These are phyloP conservation scores for Sarcophaga caerulescens DNA, from an alignment of 2,888 invertebrate species.

Conservation along the genomic window DNA sequence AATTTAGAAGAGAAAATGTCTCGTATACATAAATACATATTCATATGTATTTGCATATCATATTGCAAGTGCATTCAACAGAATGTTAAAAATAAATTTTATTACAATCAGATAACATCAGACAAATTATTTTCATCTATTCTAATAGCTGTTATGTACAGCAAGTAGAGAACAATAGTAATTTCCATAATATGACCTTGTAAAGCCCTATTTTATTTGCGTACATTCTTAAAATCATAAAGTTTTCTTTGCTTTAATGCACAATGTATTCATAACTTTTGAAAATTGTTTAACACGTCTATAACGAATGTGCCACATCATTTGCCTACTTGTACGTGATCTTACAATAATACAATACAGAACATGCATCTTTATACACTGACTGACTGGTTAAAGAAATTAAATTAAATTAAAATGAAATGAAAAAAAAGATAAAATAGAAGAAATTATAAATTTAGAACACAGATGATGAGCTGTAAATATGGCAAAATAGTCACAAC, in stretches of 20 bases:
- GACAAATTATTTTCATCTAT: not conserved
- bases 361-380: not conserved
- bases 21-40: no score
- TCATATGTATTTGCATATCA: no score
- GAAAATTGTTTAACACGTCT: slow-evolving; percentile 47
- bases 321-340: slow-evolving; percentile 53
- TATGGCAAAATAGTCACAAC: not conserved
- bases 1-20: no score
- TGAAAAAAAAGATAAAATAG: no score
- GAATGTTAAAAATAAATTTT: no score
- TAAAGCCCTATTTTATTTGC: slow-evolving; percentile 9
- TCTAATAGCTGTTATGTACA: not conserved
- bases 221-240: not conserved
- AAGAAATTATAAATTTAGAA: not conserved
- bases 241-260: not conserved
- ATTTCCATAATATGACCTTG: slow-evolving; percentile 16
- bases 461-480: slow-evolving; percentile 3
- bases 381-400: not conserved
- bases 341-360: slow-evolving; percentile 12
- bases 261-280: slow-evolving; percentile 21
- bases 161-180: not conserved
- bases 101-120: no score
- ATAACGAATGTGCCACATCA: slow-evolving; percentile 33
- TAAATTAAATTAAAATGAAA: not conserved
- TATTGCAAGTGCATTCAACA: no score